Evolutionary conservation across 2,888 invertebrate genomes (phyloP), one percentile per base, ranked within the genome.

Genomic region (Erebia ligea): DNA sequence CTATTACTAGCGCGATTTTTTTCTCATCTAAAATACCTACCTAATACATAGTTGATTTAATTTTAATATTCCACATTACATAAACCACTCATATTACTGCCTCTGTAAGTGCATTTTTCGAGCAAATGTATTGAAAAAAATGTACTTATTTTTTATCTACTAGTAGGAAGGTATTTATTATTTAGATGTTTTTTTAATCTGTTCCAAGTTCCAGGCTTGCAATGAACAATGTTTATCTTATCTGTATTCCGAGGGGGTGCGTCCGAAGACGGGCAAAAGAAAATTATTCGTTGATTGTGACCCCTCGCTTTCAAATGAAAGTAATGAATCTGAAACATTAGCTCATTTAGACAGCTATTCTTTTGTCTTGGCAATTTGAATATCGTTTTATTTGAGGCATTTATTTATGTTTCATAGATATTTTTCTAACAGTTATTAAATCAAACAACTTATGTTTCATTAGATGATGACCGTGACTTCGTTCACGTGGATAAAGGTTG

Each of bases 261-360:
- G 74, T 74, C 74, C 72, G 70, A 71, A 73, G 75, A 74, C 72
- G 68, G 59, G 66, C 72, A 73, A 71, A 72, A 77, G 74, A 76
- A 76, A 76, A 77, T 75, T 73, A 76, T 71, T 68, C 73, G 61
- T 71, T 73, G 59, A 70, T 73, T 76, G 75, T 73, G 73, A 69
- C 73, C 79, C 77, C 70, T 75, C 70, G 72, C 59, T 73, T 67
- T 81, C 78, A 83, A 84, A 80, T 71, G 75, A 70, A 72, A 74
- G 69, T 82, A 82, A 85, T 78, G 82, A 85, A 79, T 79, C 73
- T 66, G 64, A 75, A 78, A 77, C 73, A 75, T 75, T 67, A 74
- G 77, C 77, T 68, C 66, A 68, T 68, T 67, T 64, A 65, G 42
- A 70, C 70, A 65, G 68, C 61, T 71, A 73, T 71, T 56, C 69